Conservation (phyloP, 2,113 vertebrate genomes). For the Eulemur macaco region DNA sequence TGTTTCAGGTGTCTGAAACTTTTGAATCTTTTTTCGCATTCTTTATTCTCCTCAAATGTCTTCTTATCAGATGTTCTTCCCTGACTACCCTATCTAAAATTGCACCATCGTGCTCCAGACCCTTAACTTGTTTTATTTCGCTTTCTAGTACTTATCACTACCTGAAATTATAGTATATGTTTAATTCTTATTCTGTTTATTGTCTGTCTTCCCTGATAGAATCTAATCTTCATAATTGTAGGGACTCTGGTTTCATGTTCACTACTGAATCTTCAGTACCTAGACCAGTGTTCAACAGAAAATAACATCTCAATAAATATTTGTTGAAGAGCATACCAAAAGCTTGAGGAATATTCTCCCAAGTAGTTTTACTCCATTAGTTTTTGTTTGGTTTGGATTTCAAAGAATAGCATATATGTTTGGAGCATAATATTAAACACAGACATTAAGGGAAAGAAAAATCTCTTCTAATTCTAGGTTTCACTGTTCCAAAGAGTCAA, state of each 20-base stretch:
- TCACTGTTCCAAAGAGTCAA: slow-evolving; percentile 8
- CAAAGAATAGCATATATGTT: neutral
- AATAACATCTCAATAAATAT: slow-evolving; percentile 1
- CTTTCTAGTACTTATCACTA: neutral
- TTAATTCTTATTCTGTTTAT: neutral
- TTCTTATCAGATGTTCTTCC: neutral
- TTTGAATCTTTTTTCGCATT: neutral
- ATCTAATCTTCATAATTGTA: neutral
- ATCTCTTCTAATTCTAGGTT: slow-evolving; percentile 8
- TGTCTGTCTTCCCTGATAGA: neutral
- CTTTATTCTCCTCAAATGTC: slow-evolving; percentile 33
- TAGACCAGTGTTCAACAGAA: neutral
- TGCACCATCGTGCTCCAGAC: neutral
- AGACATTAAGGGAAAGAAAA: neutral
- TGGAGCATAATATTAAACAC: neutral
- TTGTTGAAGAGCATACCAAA: neutral
- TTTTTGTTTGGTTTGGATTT: slow-evolving; percentile 13
- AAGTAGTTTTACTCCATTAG: neutral
- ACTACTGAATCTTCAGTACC: neutral
- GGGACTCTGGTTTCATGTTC: neutral
- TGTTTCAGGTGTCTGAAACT: neutral
- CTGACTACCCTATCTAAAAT: neutral
- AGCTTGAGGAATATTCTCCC: neutral
- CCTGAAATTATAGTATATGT: neutral
- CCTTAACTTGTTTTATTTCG: neutral